These are phyloP conservation scores for Tupaia tana DNA, from an alignment of 2,113 vertebrate species.

Conservation along the genomic window DNA sequence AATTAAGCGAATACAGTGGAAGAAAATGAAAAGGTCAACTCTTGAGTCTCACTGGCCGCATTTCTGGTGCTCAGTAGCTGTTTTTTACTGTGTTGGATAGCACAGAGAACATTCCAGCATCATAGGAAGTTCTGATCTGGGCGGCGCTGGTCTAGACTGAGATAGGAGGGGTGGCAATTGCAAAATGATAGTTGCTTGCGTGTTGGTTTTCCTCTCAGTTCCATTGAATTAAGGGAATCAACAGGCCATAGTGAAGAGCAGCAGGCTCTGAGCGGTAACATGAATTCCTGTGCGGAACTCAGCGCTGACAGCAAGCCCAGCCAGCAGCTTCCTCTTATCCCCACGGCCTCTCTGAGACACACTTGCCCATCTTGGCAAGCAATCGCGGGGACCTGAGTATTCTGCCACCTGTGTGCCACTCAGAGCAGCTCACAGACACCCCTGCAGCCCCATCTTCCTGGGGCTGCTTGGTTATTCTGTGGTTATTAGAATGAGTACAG, in stretches of 20 bases:
- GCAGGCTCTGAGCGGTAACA: constrained; percentile 81
- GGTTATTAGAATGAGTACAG: constrained; percentile 72
- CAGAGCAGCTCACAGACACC: constrained; percentile 65
- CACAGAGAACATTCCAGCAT: background rate
- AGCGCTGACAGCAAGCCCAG: constrained; percentile 53
- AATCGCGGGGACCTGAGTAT: constrained; percentile 73
- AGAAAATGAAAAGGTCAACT: constrained; percentile 14
- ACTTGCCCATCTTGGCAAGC: constrained; percentile 74
- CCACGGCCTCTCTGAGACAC: constrained; percentile 77
- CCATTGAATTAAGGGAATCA: constrained; percentile 75
- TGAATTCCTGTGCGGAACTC: constrained; percentile 80
- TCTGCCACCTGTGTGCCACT: constrained; percentile 60
- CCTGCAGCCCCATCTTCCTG: constrained; percentile 30
- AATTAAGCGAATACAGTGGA: constrained; percentile 27
- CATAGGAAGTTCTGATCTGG: background rate
- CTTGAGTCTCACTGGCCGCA: background rate
- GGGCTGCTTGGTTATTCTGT: constrained; percentile 77
- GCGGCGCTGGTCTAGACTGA: background rate
- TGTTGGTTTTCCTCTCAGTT: constrained; percentile 74
- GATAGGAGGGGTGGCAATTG: constrained; percentile 36
- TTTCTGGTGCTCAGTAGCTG: background rate
- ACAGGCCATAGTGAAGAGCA: constrained; percentile 79
- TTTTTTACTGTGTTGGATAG: background rate
- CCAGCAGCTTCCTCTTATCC: constrained; percentile 82
- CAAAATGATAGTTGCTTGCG: constrained; percentile 50